A percentile compares a stretch with the other conserved stretches of the same genome.
Conservation (phyloP, 2,888 invertebrate genomes). For the Cotesia congregata region DNA sequence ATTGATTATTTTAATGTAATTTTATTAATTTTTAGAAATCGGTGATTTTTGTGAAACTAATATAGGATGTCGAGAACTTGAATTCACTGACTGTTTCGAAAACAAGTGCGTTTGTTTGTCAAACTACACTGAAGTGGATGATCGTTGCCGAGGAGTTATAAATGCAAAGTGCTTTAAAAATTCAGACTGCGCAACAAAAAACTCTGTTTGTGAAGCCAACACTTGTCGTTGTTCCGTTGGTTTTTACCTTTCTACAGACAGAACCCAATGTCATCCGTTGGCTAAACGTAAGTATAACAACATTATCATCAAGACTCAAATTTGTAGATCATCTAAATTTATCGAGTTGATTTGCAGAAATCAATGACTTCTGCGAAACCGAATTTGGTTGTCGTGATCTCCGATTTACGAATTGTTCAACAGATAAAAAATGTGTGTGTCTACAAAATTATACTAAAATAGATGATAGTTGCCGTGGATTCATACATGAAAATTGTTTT, state of each 20-base stretch:
- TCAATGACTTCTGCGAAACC: too few relatives aligned
- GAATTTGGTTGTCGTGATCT: too few relatives aligned
- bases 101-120: neutral
- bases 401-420: too few relatives aligned
- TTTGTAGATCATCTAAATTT: too few relatives aligned
- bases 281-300: neutral
- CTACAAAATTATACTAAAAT: too few relatives aligned
- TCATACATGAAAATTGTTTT: too few relatives aligned
- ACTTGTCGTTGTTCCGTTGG: neutral
- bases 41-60: neutral
- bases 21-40: neutral
- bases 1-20: neutral
- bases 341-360: too few relatives aligned
- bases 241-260: neutral
- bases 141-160: neutral
- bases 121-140: neutral
- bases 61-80: neutral
- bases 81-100: neutral
- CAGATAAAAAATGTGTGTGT: too few relatives aligned
- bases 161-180: neutral
- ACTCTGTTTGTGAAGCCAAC: neutral
- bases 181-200: neutral
- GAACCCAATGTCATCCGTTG: neutral
- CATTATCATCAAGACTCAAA: too few relatives aligned
- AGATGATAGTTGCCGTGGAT: too few relatives aligned